Conservation (phyloP, 2,888 invertebrate species). For the Drosophila picticornis region DNA sequence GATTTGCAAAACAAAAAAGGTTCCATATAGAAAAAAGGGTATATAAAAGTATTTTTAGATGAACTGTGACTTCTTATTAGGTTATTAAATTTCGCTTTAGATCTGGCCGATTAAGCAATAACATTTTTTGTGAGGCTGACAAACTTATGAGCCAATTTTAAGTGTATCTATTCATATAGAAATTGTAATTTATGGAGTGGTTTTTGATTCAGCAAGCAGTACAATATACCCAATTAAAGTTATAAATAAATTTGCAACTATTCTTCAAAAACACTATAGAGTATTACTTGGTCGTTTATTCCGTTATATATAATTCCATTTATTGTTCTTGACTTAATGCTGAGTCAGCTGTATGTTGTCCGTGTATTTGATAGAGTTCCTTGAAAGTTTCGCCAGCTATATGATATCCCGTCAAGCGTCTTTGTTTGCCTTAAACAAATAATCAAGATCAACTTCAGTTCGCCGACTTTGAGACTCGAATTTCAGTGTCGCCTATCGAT, state of each 20-base stretch:
- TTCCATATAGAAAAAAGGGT: conserved; percentile 21
- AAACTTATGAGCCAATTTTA: neutral
- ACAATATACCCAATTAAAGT: neutral
- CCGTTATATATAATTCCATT: neutral
- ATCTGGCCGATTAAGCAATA: neutral
- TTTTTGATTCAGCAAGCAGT: neutral
- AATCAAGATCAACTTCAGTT: conserved; percentile 47
- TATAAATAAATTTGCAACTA: neutral
- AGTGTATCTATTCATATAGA: neutral
- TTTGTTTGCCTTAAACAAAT: conserved; percentile 39
- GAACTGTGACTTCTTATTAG: conserved; percentile 20
- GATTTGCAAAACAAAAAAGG: conserved; percentile 39
- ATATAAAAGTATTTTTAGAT: conserved; percentile 27
- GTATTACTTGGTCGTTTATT: conserved; percentile 19
- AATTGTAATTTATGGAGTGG: neutral
- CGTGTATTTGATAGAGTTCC: conserved; percentile 47
- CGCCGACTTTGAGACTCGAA: conserved; percentile 47
- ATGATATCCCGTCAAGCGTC: conserved; percentile 35
- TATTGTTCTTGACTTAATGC: conserved; percentile 32
- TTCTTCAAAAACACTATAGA: conserved; percentile 4
- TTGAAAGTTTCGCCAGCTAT: conserved; percentile 42
- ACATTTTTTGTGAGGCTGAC: neutral
- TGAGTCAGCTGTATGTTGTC: conserved; percentile 57
- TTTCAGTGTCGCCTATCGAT: conserved; percentile 60
- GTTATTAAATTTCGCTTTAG: conserved; percentile 19